phyloP scores from a whole-genome alignment of 2,113 vertebrate genomes.

The Archilochus colubris region DNA sequence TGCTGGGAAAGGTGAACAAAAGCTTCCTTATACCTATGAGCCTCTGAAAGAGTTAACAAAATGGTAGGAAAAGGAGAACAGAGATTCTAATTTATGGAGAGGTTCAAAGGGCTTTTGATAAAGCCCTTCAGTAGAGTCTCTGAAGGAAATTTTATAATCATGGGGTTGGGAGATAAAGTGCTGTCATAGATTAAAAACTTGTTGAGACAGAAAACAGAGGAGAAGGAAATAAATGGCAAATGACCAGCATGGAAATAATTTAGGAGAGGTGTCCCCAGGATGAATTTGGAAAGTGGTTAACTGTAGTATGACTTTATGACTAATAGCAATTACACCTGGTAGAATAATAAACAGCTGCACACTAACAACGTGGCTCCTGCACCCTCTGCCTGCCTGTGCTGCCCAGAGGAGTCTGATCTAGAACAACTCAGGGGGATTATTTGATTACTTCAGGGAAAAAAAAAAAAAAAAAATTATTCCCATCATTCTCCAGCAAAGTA shows the following conservation, averaged over 20 bases:
- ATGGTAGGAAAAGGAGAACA: constrained; percentile 61
- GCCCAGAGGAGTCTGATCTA: not conserved
- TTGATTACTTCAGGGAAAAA: not conserved
- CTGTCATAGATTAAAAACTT: constrained; percentile 75
- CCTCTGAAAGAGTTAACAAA: constrained; percentile 69
- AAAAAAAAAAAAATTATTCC: not conserved
- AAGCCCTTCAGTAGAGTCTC: constrained; percentile 71
- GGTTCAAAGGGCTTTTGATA: constrained; percentile 75
- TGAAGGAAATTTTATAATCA: constrained; percentile 75
- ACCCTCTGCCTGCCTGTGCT: not conserved
- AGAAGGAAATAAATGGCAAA: constrained; percentile 72
- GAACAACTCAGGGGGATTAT: not conserved
- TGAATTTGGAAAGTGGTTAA: constrained; percentile 66
- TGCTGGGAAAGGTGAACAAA: not conserved
- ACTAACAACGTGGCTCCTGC: not conserved
- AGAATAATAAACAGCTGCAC: constrained; percentile 39
- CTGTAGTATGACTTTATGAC: constrained; percentile 54
- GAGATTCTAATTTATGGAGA: constrained; percentile 75
- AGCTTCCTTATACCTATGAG: not conserved
- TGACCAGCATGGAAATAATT: constrained; percentile 71
- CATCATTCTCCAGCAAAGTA: not conserved
- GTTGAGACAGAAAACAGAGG: constrained; percentile 73
- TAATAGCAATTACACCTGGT: constrained; percentile 42
- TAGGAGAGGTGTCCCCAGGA: constrained; percentile 63
- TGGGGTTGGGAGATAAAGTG: constrained; percentile 71